A percentile compares a stretch with the other conserved stretches of the same genome.
Conservation (phyloP, 2,113 vertebrate species). For the Limanda limanda region DNA sequence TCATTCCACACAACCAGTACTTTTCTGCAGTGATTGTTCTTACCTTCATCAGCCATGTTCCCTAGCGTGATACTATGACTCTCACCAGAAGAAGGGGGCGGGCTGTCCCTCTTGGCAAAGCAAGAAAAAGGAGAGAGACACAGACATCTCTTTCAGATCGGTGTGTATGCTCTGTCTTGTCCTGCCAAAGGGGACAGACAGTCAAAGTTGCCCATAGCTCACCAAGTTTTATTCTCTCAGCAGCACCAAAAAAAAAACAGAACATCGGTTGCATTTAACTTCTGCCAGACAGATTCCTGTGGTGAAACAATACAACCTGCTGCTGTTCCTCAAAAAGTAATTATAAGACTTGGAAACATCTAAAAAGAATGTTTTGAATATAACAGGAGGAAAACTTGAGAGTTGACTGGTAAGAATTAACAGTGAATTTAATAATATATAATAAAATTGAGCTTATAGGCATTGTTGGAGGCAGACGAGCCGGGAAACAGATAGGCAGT, state of each 20-base stretch:
- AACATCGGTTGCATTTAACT: conserved; percentile 12
- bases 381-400: no score
- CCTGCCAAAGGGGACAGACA: conserved; percentile 36
- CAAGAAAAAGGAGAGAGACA: conserved; percentile 40
- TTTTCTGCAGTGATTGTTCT: conserved; percentile 9
- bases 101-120: conserved; percentile 31
- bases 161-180: conserved; percentile 45
- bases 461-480: no score
- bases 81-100: not conserved
- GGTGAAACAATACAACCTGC: not conserved
- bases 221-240: conserved; percentile 51
- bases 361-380: no score
- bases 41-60: not conserved
- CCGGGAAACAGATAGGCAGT: no score
- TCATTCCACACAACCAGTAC: not conserved
- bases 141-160: conserved; percentile 31
- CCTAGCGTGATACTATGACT: not conserved
- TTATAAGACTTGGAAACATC: no score
- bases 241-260: conserved; percentile 12
- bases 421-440: no score
- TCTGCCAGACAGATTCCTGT: conserved; percentile 14
- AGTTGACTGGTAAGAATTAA: no score
- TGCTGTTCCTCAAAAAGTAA: not conserved
- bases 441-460: no score
- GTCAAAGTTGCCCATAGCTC: conserved; percentile 35